Percentiles rank a stretch among this genome's conserved stretches.
Conservation (phyloP, 2,113 vertebrate species). For the Puffinus mauretanicus region DNA sequence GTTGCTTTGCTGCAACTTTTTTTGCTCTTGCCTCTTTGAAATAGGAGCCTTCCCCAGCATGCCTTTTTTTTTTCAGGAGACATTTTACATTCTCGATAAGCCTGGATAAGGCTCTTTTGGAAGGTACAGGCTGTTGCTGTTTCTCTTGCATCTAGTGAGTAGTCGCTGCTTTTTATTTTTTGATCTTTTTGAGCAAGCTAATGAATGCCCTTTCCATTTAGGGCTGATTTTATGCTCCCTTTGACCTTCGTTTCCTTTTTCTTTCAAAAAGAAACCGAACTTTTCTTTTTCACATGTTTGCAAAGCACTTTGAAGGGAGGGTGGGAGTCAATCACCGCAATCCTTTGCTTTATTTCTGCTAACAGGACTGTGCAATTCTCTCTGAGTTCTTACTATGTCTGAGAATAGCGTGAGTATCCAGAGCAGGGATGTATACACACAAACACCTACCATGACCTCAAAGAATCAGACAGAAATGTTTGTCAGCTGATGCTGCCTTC, state of each 20-base stretch:
- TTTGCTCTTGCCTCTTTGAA: slow-evolving; percentile 32
- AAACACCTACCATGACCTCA: not conserved
- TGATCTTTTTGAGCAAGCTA: slow-evolving; percentile 12
- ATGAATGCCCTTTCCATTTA: not conserved
- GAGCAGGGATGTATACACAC: not conserved
- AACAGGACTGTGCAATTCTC: not conserved
- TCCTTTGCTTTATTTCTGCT: not conserved
- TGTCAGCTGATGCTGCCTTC: not conserved
- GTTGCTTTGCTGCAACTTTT: not conserved
- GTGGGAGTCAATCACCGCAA: not conserved
- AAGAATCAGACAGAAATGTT: not conserved
- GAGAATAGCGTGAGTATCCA: not conserved
- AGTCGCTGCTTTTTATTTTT: not conserved
- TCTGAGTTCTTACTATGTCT: not conserved
- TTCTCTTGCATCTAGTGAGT: slow-evolving; percentile 32
- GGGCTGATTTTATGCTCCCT: slow-evolving; percentile 28
- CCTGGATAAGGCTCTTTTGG: slow-evolving; percentile 26
- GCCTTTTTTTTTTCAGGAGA: not conserved
- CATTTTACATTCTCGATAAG: not conserved
- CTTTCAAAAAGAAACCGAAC: not conserved
- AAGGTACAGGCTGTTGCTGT: slow-evolving; percentile 8
- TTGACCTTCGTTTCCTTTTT: slow-evolving; percentile 27
- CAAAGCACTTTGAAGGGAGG: slow-evolving; percentile 14
- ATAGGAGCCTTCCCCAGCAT: not conserved
- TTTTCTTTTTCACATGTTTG: not conserved